These are phyloP conservation scores for Chymomyza procnemis DNA, from an alignment of 2,888 invertebrate genomes.

Conservation along the genomic window DNA sequence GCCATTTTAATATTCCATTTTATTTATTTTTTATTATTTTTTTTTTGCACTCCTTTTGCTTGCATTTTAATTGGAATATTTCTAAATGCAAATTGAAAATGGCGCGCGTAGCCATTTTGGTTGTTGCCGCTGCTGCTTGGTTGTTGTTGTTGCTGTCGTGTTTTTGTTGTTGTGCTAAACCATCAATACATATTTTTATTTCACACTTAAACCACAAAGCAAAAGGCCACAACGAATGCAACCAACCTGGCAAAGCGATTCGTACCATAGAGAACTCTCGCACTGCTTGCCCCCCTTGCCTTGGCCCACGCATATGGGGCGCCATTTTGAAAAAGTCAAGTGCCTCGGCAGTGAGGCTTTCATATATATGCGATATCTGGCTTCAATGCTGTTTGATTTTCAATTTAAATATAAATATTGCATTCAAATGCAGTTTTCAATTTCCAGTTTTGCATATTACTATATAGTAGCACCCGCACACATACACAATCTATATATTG, in stretches of 20 bases:
- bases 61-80: slow-evolving; percentile 41
- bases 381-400: slow-evolving; percentile 49
- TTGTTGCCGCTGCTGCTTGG: no score
- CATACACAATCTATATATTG: neutral
- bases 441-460: neutral
- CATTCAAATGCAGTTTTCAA: slow-evolving; percentile 47
- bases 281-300: neutral
- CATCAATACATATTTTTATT: slow-evolving; percentile 24
- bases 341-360: neutral
- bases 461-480: neutral
- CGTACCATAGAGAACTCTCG: neutral
- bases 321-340: slow-evolving; percentile 14
- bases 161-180: slow-evolving; percentile 4
- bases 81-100: slow-evolving; percentile 11
- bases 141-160: neutral
- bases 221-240: neutral
- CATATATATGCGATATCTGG: slow-evolving; percentile 24
- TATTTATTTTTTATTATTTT: slow-evolving; percentile 9
- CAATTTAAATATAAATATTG: slow-evolving; percentile 47
- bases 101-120: neutral
- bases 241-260: neutral
- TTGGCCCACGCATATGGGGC: neutral
- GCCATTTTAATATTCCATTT: neutral
- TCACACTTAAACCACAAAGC: slow-evolving; percentile 32
- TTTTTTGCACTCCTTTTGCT: slow-evolving; percentile 6